A percentile compares a stretch with the other conserved stretches of the same genome.
Conservation (phyloP, 2,113 vertebrate genomes). For the Malurus cyaneus region DNA sequence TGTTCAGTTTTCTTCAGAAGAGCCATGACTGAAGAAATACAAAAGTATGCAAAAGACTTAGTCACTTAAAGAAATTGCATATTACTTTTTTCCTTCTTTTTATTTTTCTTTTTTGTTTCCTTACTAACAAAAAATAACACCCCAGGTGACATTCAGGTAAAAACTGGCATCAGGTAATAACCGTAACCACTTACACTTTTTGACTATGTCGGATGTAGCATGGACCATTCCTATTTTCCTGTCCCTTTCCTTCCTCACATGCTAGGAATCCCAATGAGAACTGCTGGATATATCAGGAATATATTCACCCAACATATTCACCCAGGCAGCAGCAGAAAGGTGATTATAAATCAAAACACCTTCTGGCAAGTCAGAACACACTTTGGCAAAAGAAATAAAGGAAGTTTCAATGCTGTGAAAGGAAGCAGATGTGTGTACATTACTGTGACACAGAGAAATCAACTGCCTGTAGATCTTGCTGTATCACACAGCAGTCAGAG, state of each 20-base stretch:
- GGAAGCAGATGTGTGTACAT: not conserved
- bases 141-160: not conserved
- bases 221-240: not conserved
- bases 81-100: too few relatives aligned
- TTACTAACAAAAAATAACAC: not conserved
- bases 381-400: not conserved
- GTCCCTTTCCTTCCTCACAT: not conserved
- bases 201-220: not conserved
- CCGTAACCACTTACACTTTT: not conserved
- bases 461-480: not conserved
- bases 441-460: not conserved
- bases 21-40: not conserved
- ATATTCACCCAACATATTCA: not conserved
- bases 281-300: not conserved
- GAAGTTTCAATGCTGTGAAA: not conserved
- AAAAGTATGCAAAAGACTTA: not conserved
- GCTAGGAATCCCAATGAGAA: not conserved
- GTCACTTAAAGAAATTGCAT: not conserved
- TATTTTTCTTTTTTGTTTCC: not conserved
- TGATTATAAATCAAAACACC: not conserved
- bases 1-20: not conserved
- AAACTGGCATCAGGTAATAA: not conserved
- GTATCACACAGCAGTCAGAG: not conserved
- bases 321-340: not conserved
- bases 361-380: not conserved